Evolutionary conservation across 2,888 invertebrate species (phyloP), one percentile per base, ranked within the genome.

Genomic region (Teinopalpus imperialis): DNA sequence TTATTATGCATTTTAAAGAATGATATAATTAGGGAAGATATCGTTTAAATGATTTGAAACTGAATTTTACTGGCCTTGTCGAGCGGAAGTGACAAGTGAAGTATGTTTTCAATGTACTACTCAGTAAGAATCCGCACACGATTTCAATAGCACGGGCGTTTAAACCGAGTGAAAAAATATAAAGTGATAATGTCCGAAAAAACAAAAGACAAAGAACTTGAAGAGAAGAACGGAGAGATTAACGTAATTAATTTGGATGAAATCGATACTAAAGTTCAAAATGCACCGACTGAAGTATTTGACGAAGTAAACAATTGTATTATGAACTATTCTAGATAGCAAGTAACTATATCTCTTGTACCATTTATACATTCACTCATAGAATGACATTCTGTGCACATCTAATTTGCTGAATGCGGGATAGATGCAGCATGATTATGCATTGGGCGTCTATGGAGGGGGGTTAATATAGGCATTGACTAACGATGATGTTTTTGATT

Each of bases 31-130:
- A 10, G 8, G 30, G 20, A 36, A 42, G 35, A 52, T 45, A 44
- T 32, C 27, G 13, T 35, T 27, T 20, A 31, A 39, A 37, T 32
- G 47, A 52, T 57, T 54, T 56, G 51, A 41, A 37, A 27, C 30
- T 24, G 52, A 56, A 34, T 47, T 52, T 52, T 51, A 53, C 51
- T 54, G 68, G 60, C 81, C 81, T 81, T 69, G 80, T 51, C 16
- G 4, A 63, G 59, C 74, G 86, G 82, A 85, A 81, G 60, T 61
- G 49, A 39, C 52, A 43, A 59, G 55, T 58, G 57, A 58, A 58
- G 52, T 54, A 57, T 59, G 61, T 62, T 74, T 70, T 65, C 49
- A 55, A 52, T 59, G 37, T 48, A 50, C 48, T 34, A 40, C 53
- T 56, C 70, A 79, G 79, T 77, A 51, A 21, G 29, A 37, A 49